Conservation (phyloP, 2,113 vertebrate genomes). For the Paradisaea rubra region DNA sequence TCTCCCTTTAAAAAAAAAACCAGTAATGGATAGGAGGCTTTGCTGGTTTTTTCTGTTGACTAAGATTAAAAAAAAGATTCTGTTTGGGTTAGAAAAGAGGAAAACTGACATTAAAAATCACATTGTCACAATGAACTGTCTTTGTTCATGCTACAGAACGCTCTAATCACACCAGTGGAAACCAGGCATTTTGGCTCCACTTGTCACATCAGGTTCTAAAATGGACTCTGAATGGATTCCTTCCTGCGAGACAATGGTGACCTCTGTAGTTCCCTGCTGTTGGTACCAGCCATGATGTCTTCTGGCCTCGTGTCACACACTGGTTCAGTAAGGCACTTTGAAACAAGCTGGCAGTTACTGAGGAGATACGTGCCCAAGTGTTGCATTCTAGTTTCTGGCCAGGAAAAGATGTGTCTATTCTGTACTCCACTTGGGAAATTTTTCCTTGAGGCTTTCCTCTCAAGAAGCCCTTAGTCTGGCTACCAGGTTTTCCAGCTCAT, state of each 20-base stretch:
- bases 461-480: background rate
- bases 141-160: background rate
- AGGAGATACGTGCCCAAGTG: fast-evolving
- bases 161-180: background rate
- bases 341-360: background rate
- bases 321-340: background rate
- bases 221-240: background rate
- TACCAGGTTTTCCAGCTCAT: background rate
- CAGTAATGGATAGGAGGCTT: background rate
- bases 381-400: background rate
- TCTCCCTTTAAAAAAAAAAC: background rate
- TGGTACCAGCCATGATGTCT: background rate
- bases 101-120: background rate
- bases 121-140: background rate
- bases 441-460: background rate
- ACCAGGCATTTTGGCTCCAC: background rate
- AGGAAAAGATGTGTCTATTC: background rate
- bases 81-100: background rate
- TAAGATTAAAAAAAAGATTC: background rate
- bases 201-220: fast-evolving
- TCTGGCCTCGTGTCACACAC: background rate
- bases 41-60: background rate
- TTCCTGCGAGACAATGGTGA: background rate
- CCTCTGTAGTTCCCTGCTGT: slow-evolving; percentile 28
- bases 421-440: background rate